A percentile compares a stretch with the other conserved stretches of the same genome.
These are phyloP conservation scores for Homarus americanus DNA, from an alignment of 1,140 invertebrate genomes.

Conservation along the genomic window DNA sequence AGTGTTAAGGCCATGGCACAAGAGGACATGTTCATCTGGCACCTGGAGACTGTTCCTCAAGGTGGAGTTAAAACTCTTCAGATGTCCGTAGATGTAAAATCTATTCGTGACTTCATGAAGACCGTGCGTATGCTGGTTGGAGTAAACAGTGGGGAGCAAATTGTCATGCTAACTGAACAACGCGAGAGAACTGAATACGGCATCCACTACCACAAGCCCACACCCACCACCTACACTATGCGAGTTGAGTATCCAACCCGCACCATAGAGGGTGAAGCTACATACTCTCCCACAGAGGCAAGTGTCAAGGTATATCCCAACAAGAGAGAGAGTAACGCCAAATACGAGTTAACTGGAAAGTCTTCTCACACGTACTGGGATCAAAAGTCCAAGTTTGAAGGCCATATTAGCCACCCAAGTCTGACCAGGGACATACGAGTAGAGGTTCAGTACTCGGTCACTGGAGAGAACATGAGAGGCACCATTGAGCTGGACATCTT, in stretches of 20 bases:
- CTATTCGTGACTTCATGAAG: slow-evolving; percentile 20
- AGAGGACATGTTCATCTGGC: slow-evolving; percentile 12
- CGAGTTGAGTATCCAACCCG: slow-evolving; percentile 1
- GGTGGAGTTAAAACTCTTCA: slow-evolving; percentile 26
- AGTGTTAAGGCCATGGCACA: background rate
- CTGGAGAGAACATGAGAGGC: slow-evolving; percentile 2
- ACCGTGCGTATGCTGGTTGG: background rate
- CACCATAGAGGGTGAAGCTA: slow-evolving; percentile 15
- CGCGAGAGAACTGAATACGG: background rate
- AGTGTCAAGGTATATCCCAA: slow-evolving; percentile 39
- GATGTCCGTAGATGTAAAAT: background rate
- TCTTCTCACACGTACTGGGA: slow-evolving; percentile 17
- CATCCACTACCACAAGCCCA: background rate
- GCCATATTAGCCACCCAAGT: slow-evolving; percentile 33
- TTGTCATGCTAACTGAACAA: background rate
- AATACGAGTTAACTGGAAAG: slow-evolving; percentile 25
- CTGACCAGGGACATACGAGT: slow-evolving; percentile 18
- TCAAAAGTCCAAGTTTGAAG: background rate
- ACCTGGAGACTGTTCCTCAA: background rate
- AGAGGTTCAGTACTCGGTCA: background rate
- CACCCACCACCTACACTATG: background rate
- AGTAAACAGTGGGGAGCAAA: background rate
- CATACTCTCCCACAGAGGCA: slow-evolving; percentile 19
- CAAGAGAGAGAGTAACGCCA: slow-evolving; percentile 27
- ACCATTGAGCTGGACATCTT: slow-evolving; percentile 50